Evolutionary conservation across 2,113 vertebrate genomes (phyloP).

Genomic region (Noctilio leporinus): DNA sequence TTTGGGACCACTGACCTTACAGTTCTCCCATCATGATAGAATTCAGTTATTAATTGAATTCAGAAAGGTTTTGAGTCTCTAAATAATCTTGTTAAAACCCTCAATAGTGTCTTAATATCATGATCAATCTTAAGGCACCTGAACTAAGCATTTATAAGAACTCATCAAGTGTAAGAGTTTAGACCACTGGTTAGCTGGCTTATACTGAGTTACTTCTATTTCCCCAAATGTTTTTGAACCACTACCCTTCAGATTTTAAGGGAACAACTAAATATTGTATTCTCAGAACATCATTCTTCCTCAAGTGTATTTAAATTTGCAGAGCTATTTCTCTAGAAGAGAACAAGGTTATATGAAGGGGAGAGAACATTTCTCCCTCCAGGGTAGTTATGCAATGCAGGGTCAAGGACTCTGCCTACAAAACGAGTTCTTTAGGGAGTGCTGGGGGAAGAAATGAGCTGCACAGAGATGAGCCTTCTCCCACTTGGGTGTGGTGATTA

Average conservation of each 20-base stretch:
- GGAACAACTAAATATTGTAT: neutral
- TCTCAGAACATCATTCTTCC: neutral
- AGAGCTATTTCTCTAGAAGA: neutral
- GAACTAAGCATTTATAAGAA: neutral
- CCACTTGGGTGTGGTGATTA: neutral
- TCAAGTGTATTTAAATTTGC: neutral
- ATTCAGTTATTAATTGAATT: neutral
- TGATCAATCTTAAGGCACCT: neutral
- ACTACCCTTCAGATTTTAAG: neutral
- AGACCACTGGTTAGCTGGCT: neutral
- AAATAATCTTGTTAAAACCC: neutral
- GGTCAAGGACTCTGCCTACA: neutral
- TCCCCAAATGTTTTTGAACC: neutral
- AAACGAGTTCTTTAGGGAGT: neutral
- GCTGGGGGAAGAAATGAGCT: neutral
- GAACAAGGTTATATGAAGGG: constrained; percentile 10
- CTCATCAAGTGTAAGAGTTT: neutral
- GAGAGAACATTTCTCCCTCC: neutral
- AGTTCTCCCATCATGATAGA: neutral
- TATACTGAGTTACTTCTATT: neutral
- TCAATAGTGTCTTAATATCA: neutral
- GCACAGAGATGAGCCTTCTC: neutral
- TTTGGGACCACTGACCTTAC: neutral
- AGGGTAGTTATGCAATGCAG: neutral
- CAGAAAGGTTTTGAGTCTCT: neutral